These are phyloP conservation scores for Ennomos erosarius DNA, from an alignment of 2,888 invertebrate species.

Conservation along the genomic window DNA sequence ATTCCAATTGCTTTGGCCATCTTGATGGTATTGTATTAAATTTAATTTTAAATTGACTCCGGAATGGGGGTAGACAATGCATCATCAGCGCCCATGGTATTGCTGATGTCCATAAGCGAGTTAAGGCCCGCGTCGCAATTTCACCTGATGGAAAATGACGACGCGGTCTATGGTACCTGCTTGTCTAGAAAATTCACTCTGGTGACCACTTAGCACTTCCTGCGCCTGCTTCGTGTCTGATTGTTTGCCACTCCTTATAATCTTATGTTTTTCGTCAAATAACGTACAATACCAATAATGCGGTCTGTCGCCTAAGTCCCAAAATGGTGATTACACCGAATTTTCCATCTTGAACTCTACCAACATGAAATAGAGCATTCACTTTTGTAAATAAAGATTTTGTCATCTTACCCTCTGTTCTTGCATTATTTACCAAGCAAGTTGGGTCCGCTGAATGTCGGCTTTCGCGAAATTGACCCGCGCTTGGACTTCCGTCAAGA, in stretches of 20 bases:
- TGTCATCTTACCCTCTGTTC: constrained; percentile 47
- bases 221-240: too few species aligned
- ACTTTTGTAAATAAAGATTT: constrained; percentile 12
- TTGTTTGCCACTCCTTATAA: too few species aligned
- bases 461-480: constrained; percentile 55
- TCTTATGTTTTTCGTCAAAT: constrained; percentile 35
- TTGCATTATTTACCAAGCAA: constrained; percentile 57
- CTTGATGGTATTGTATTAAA: too few species aligned
- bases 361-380: constrained; percentile 19
- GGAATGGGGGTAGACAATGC: background rate
- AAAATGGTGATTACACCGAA: constrained; percentile 5
- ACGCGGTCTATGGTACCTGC: too few species aligned
- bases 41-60: too few species aligned
- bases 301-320: constrained; percentile 39
- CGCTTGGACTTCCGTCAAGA: constrained; percentile 59
- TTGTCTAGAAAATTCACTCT: too few species aligned
- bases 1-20: too few species aligned
- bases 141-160: too few species aligned
- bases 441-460: constrained; percentile 53
- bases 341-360: constrained; percentile 22
- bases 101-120: too few species aligned
- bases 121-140: too few species aligned
- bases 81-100: background rate
- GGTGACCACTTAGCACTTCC: too few species aligned
- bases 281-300: constrained; percentile 39